These are phyloP conservation scores for Volucella inflata DNA, from an alignment of 2,888 invertebrate species.

Conservation along the genomic window DNA sequence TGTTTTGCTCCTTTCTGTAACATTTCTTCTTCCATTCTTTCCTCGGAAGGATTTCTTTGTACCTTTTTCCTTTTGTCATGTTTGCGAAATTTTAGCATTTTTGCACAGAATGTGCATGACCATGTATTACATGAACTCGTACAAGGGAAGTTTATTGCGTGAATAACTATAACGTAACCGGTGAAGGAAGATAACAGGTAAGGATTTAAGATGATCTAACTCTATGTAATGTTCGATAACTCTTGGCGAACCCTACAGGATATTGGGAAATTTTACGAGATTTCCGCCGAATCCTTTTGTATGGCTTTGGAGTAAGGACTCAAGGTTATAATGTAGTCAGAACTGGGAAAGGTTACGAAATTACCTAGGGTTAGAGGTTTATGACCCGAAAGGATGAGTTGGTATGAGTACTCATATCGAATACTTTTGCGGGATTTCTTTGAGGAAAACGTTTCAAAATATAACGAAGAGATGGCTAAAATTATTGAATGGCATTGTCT, in stretches of 20 bases:
- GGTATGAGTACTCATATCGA: not conserved
- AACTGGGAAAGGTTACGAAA: constrained; percentile 42
- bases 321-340: constrained; percentile 58
- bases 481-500: constrained; percentile 62
- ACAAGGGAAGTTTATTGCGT: constrained; percentile 53
- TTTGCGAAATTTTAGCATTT: constrained; percentile 54
- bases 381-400: constrained; percentile 55
- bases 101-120: constrained; percentile 55
- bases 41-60: constrained; percentile 31
- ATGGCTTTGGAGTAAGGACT: constrained; percentile 9
- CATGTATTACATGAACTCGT: constrained; percentile 1
- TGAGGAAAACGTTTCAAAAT: constrained; percentile 39
- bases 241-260: constrained; percentile 41
- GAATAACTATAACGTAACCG: constrained; percentile 43
- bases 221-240: constrained; percentile 71
- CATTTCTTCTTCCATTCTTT: constrained; percentile 1
- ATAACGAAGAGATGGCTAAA: constrained; percentile 23
- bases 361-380: constrained; percentile 50
- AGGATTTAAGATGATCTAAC: constrained; percentile 61
- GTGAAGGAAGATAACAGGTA: constrained; percentile 42
- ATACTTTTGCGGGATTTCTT: constrained; percentile 22
- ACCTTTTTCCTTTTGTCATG: constrained; percentile 36
- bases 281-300: constrained; percentile 58
- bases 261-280: constrained; percentile 61
- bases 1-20: constrained; percentile 39